Base-by-base conservation (phyloP, 2,888 invertebrate genomes). In the Frankliniella fusca region DNA sequence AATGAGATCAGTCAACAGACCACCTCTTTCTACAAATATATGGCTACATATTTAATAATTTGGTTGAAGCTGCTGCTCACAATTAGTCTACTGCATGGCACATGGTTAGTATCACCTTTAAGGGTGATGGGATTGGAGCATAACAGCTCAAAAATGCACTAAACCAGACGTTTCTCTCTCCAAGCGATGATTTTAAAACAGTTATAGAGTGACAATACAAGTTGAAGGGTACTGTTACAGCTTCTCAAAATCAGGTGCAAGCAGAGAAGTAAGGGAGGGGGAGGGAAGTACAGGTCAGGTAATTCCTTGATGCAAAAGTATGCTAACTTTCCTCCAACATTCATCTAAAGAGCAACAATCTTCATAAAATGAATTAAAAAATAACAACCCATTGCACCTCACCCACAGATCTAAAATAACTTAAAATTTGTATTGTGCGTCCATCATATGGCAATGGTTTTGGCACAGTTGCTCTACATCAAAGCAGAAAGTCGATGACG, bases 51-150 rank as follows among this genome's bases (percentile, higher is more conserved):
- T 76, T 76, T 27, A 76, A 23, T 23, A 76, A 27, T 76, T 76
- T 76, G 70, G 70, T 76, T 76, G 70, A 76, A 76, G 70, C 70
- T 76, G 70, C 70, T 76, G 70, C 70, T 76, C 70, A 76, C 27
- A 76, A 76, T 23, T 76, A 27, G 23, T 27, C 70, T 76, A 76
- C 12, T n/a, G 70, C 70, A 76, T 76, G 70, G 70, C 70, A 76
- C 70, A 76, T 23, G 23, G 70, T 23, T 12, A 9, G 12, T 10
- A 7, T 38, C 70, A 76, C 70, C 70, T 61, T 38, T 5, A 38
- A 12, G 54, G 61, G 61, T 61, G 61, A 61, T 61, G 7, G n/a
- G 61, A n/a, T 15, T 61, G 61, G 38, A 38, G 38, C 38, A 38
- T 38, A 38, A 38, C 38, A 38, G 38, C 38, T 38, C 38, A 38